Evolutionary conservation across 2,888 invertebrate genomes (phyloP).

Genomic region (Andrena minutula): DNA sequence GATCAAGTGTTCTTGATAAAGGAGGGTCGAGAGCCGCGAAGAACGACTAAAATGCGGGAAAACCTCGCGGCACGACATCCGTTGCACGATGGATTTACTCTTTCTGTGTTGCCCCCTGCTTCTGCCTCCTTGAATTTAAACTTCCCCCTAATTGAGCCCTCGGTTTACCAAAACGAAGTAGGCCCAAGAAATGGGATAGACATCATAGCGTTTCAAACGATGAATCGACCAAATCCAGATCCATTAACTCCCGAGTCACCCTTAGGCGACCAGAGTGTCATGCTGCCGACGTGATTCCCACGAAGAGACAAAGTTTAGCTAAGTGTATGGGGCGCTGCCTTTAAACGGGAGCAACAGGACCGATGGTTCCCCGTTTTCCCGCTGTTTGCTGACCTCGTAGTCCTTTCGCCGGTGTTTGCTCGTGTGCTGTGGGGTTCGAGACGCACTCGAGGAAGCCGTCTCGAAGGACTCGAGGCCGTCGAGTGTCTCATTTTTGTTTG

Average conservation of each 20-base stretch:
- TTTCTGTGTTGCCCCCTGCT: not conserved
- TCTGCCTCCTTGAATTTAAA: not conserved
- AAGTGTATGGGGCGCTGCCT: constrained; percentile 2
- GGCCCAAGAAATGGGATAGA: not conserved
- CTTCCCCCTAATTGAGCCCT: not conserved
- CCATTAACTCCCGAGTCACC: constrained; percentile 37
- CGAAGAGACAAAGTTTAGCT: constrained; percentile 19
- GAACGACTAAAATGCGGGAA: constrained; percentile 51
- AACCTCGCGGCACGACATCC: constrained; percentile 11
- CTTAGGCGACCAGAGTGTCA: not conserved
- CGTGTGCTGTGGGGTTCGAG: constrained; percentile 53
- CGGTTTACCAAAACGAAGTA: not conserved
- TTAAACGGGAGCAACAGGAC: constrained; percentile 67
- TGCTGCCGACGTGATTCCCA: constrained; percentile 26
- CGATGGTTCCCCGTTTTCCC: constrained; percentile 50
- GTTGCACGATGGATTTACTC: constrained; percentile 8
- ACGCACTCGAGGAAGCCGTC: constrained; percentile 64
- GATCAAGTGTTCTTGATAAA: constrained; percentile 59
- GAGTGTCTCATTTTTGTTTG: constrained; percentile 75
- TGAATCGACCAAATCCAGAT: constrained; percentile 26
- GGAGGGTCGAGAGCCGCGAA: constrained; percentile 46
- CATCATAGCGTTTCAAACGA: constrained; percentile 26
- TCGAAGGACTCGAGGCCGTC: constrained; percentile 67
- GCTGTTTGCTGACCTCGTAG: constrained; percentile 68
- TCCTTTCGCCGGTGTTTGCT: constrained; percentile 70